Percentiles rank a stretch among this genome's conserved stretches.
These are phyloP conservation scores for Podarcis raffonei DNA, from an alignment of 2,113 vertebrate genomes.

Conservation along the genomic window DNA sequence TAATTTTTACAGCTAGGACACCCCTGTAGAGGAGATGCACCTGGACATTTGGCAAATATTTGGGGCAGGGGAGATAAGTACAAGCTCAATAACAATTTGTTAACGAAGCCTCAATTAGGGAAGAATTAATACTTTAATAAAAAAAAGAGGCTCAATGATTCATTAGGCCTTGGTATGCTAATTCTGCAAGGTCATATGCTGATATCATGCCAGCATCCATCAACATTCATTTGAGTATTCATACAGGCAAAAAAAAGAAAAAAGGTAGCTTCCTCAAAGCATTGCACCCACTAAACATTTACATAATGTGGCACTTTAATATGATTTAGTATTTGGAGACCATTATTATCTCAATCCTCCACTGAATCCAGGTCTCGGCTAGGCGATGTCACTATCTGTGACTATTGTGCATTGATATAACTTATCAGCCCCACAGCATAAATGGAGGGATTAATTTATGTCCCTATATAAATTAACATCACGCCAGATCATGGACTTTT, in stretches of 20 bases:
- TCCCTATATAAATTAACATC: slow-evolving; percentile 51
- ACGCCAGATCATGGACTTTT: neutral
- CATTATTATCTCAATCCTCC: neutral
- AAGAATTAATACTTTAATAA: neutral
- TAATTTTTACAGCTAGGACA: neutral
- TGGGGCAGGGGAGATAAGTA: neutral
- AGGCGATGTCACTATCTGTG: slow-evolving; percentile 22
- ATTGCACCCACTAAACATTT: neutral
- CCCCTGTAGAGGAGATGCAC: neutral
- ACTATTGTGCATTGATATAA: slow-evolving; percentile 50
- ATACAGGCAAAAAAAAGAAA: neutral
- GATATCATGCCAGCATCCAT: neutral
- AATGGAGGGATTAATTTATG: slow-evolving; percentile 58
- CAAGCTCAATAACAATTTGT: neutral
- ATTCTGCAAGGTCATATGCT: neutral
- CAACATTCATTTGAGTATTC: neutral
- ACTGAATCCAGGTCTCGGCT: slow-evolving; percentile 7
- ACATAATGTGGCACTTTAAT: neutral
- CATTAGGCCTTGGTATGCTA: neutral
- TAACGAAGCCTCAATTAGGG: neutral
- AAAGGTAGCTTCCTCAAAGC: neutral
- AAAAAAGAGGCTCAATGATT: neutral
- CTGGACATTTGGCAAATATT: neutral
- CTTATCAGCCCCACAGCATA: slow-evolving; percentile 38
- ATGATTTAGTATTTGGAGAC: slow-evolving; percentile 1